A percentile compares a stretch with the other conserved stretches of the same genome.
These are phyloP conservation scores for Stictocephala bisonia DNA, from an alignment of 2,888 invertebrate genomes.

Conservation along the genomic window DNA sequence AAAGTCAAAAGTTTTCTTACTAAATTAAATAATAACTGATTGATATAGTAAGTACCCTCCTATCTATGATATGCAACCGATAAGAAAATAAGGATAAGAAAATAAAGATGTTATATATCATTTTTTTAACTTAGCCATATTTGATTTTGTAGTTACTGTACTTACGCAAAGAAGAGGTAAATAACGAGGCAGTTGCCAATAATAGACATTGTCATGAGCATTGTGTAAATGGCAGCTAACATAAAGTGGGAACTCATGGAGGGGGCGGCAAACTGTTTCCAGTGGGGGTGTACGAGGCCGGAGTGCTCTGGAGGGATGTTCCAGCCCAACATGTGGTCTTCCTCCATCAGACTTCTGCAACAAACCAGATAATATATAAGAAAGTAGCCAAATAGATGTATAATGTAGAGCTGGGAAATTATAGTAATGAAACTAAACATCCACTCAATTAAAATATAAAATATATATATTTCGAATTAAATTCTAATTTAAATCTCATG, in stretches of 20 bases:
- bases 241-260: constrained; percentile 85
- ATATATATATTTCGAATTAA: not conserved
- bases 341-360: constrained; percentile 51
- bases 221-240: constrained; percentile 73
- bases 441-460: not conserved
- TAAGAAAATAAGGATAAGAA: not conserved
- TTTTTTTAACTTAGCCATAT: too few relatives aligned
- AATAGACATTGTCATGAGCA: constrained; percentile 71
- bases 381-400: not conserved
- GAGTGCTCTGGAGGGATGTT: constrained; percentile 82
- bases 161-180: constrained; percentile 84
- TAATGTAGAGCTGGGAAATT: not conserved
- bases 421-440: not conserved
- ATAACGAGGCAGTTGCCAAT: constrained; percentile 88
- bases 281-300: constrained; percentile 80
- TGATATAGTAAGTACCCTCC: too few relatives aligned
- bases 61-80: not conserved
- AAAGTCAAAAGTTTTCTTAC: too few relatives aligned
- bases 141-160: too few relatives aligned
- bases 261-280: constrained; percentile 83
- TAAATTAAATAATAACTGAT: too few relatives aligned
- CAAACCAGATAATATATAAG: not conserved
- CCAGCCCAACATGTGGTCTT: constrained; percentile 65
- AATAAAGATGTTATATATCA: too few relatives aligned
- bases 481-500: not conserved